phyloP scores from a whole-genome alignment of 2,113 vertebrate genomes.

The Megaleporinus macrocephalus region DNA sequence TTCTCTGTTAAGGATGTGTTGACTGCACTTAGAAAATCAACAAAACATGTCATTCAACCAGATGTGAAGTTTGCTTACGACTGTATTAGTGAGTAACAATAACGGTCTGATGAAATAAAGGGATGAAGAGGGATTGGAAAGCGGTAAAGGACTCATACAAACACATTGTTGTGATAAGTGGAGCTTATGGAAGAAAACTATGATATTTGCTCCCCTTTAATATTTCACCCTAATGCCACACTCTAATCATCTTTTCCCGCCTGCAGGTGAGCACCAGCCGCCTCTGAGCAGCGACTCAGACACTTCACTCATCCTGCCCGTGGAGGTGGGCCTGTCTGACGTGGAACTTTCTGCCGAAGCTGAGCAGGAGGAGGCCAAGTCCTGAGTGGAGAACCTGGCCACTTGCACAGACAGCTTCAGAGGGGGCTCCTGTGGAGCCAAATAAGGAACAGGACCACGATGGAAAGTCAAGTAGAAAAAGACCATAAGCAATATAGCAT shows the following conservation, averaged over 20 bases:
- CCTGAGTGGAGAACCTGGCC: conserved; percentile 71
- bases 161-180: no score
- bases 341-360: conserved; percentile 87
- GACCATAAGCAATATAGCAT: conserved; percentile 48
- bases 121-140: no score
- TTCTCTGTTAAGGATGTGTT: no score
- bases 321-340: conserved; percentile 87
- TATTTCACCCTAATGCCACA: no score
- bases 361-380: conserved; percentile 86
- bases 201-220: neutral
- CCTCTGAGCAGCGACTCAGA: conserved; percentile 91
- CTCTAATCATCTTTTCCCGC: conserved; percentile 32
- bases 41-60: no score
- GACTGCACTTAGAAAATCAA: no score
- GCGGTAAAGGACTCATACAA: no score
- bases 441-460: conserved; percentile 66
- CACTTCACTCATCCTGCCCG: conserved; percentile 86
- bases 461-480: conserved; percentile 77
- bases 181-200: no score
- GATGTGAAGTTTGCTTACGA: no score
- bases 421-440: conserved; percentile 53
- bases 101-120: no score
- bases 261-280: conserved; percentile 88
- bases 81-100: no score
- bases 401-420: conserved; percentile 63